These are phyloP conservation scores for Chlamydotis undulata DNA, from an alignment of 2,113 vertebrate genomes.

Conservation along the genomic window DNA sequence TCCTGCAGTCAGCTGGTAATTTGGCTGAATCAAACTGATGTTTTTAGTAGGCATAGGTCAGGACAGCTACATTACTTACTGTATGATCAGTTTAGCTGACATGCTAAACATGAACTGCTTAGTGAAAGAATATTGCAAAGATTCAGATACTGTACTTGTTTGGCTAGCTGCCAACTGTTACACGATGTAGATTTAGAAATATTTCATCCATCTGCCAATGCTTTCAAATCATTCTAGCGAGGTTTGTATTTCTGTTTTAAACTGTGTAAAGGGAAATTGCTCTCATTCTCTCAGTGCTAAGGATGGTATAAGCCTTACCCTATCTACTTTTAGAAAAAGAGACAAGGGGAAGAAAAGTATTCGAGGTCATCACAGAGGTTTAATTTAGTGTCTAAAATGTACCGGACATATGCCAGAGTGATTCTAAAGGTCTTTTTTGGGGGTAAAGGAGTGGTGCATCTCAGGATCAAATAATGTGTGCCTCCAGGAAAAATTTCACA, in stretches of 20 bases:
- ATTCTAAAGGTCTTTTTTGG: neutral
- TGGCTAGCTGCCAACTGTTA: conserved; percentile 67
- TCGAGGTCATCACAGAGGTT: conserved; percentile 5
- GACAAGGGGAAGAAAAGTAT: neutral
- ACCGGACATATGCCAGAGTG: neutral
- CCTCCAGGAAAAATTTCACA: neutral
- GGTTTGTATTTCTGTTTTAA: conserved; percentile 68
- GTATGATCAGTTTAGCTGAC: conserved; percentile 13
- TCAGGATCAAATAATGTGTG: neutral
- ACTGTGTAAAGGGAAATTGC: conserved; percentile 51
- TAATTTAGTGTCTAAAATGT: neutral
- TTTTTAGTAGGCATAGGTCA: neutral
- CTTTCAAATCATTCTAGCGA: conserved; percentile 63
- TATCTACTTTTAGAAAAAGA: conserved; percentile 20
- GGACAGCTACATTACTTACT: neutral
- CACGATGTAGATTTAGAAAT: conserved; percentile 68
- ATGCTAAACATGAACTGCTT: conserved; percentile 11
- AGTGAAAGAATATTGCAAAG: conserved; percentile 52
- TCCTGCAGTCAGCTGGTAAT: conserved; percentile 16
- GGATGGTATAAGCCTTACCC: conserved; percentile 8
- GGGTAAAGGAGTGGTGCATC: neutral
- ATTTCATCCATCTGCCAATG: conserved; percentile 70
- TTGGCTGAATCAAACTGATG: conserved; percentile 63
- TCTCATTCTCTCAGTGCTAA: conserved; percentile 25
- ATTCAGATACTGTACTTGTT: conserved; percentile 25